A percentile compares a stretch with the other conserved stretches of the same genome.
Conservation (phyloP, 1,140 invertebrate genomes). For the Ericerus pela region DNA sequence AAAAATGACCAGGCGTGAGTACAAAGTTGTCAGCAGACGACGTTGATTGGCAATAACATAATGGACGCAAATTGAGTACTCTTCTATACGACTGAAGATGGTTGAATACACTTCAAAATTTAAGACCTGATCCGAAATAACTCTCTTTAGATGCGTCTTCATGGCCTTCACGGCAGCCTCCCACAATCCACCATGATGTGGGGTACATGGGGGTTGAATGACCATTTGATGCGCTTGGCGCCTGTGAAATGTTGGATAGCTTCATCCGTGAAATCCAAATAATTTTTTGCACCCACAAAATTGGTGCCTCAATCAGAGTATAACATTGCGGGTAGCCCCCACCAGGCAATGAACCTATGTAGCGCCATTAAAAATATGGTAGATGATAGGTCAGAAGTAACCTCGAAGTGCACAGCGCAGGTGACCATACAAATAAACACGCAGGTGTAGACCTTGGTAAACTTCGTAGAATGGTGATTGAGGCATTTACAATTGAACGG, state of each 20-base stretch:
- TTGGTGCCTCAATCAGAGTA: constrained; percentile 28
- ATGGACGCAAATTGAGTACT: constrained; percentile 26
- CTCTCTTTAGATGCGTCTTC: constrained; percentile 19
- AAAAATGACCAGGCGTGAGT: constrained; percentile 27
- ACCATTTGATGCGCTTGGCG: not conserved
- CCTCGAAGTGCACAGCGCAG: constrained; percentile 32
- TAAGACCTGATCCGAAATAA: constrained; percentile 14
- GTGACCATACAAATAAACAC: constrained; percentile 33
- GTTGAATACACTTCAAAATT: constrained; percentile 29
- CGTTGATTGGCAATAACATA: no score
- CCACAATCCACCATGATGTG: constrained; percentile 22
- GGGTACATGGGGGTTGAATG: not conserved
- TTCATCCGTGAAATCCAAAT: not conserved
- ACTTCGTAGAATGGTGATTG: constrained; percentile 19
- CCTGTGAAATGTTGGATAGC: no score
- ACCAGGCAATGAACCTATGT: constrained; percentile 28
- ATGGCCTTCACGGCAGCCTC: constrained; percentile 23
- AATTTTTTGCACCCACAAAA: not conserved
- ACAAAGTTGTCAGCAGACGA: constrained; percentile 22
- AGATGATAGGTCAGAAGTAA: constrained; percentile 29
- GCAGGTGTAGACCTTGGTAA: constrained; percentile 30
- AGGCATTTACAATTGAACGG: constrained; percentile 30
- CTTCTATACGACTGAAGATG: constrained; percentile 23
- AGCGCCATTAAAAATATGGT: constrained; percentile 30
- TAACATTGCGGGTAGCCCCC: constrained; percentile 27